Conservation (phyloP, 2,888 invertebrate species). For the Eupeodes latifasciatus region DNA sequence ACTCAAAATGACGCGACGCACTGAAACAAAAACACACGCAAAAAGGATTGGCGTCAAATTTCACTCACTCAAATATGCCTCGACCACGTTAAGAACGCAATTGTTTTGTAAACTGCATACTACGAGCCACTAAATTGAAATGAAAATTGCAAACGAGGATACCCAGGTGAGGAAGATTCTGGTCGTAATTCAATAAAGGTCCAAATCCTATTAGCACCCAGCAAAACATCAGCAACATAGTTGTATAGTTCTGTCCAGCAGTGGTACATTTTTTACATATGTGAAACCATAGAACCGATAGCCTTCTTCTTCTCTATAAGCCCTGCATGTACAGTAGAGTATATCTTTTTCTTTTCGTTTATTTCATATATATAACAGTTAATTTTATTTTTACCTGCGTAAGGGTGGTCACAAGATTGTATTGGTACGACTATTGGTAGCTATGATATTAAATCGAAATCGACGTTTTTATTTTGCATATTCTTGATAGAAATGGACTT, state of each 20-base stretch:
- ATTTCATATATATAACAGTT: conserved; percentile 29
- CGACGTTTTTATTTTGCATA: background rate
- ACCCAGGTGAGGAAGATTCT: conserved; percentile 39
- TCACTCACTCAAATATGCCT: conserved; percentile 23
- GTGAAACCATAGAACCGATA: conserved; percentile 66
- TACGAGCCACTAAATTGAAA: conserved; percentile 61
- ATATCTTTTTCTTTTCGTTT: background rate
- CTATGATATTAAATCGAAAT: background rate
- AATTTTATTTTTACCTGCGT: conserved; percentile 29
- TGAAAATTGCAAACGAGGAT: conserved; percentile 62
- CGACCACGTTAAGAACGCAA: conserved; percentile 37
- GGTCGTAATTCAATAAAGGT: conserved; percentile 73
- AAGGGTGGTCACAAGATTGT: conserved; percentile 21
- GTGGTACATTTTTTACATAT: conserved; percentile 39
- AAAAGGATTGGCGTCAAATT: conserved; percentile 34
- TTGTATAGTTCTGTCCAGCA: conserved; percentile 12
- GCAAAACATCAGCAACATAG: background rate
- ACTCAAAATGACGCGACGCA: conserved; percentile 40
- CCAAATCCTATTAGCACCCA: conserved; percentile 70
- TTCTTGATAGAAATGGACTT: background rate
- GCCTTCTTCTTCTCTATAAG: conserved; percentile 71
- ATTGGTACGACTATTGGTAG: conserved; percentile 21
- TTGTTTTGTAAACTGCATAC: conserved; percentile 58
- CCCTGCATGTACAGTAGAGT: conserved; percentile 10
- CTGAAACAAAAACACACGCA: background rate